Percentiles rank a stretch among this genome's conserved stretches.
phyloP scores from a whole-genome alignment of 1,140 invertebrate genomes.

The Heliothis subflexa region DNA sequence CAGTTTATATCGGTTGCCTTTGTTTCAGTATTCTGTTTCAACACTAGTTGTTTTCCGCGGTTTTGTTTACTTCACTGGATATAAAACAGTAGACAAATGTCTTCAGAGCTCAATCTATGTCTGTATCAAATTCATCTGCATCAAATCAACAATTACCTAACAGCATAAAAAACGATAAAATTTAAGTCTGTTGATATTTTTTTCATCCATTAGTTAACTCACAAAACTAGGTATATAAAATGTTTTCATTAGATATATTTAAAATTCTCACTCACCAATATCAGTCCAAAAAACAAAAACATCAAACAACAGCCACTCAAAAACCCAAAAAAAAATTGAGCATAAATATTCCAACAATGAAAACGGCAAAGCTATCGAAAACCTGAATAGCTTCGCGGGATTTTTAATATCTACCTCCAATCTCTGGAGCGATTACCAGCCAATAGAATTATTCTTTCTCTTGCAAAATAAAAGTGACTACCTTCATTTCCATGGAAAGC shows the following conservation, averaged over 20 bases:
- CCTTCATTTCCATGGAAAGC: slow-evolving; percentile 78
- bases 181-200: too few relatives aligned
- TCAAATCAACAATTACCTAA: too few relatives aligned
- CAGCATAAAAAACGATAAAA: too few relatives aligned
- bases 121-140: too few relatives aligned
- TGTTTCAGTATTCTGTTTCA: slow-evolving; percentile 3
- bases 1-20: slow-evolving; percentile 14
- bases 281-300: neutral
- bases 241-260: too few relatives aligned
- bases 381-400: slow-evolving; percentile 35
- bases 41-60: too few relatives aligned
- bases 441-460: slow-evolving; percentile 68
- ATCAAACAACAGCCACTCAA: neutral
- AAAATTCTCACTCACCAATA: neutral
- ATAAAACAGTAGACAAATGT: too few relatives aligned
- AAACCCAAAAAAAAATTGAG: slow-evolving; percentile 24
- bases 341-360: slow-evolving; percentile 35
- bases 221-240: too few relatives aligned
- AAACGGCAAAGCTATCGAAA: slow-evolving; percentile 15
- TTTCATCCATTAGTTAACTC: too few relatives aligned
- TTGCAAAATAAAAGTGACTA: slow-evolving; percentile 63
- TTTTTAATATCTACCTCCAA: slow-evolving; percentile 68
- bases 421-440: slow-evolving; percentile 63
- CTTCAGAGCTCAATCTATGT: too few relatives aligned
- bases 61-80: too few relatives aligned